Conservation (phyloP, 2,797 vertebrate species). For the Cottoperca gobio region DNA sequence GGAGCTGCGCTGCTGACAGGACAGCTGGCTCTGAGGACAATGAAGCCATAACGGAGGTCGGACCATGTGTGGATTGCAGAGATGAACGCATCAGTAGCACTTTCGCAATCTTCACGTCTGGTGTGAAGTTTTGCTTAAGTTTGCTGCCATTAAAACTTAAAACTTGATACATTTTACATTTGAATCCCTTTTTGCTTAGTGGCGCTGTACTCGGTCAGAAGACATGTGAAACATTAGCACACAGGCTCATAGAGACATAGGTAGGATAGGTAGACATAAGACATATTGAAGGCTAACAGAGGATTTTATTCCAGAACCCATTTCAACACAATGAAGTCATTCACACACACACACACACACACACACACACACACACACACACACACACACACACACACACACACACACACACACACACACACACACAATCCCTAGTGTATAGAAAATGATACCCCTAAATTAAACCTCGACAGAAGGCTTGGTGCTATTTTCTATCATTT, state of each 20-base stretch:
- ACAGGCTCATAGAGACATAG: background rate
- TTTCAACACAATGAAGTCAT: too few species aligned
- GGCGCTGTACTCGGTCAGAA: conserved; percentile 2
- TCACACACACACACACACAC: too few species aligned
- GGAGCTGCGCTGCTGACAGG: background rate
- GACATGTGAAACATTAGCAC: background rate
- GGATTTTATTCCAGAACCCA: conserved; percentile 24
- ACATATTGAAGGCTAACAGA: conserved; percentile 1
- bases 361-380: conserved; percentile 17
- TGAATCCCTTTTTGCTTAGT: conserved; percentile 8
- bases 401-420: too few species aligned
- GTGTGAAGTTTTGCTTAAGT: background rate
- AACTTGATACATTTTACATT: background rate
- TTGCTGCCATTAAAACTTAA: background rate
- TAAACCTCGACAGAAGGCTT: conserved; percentile 33
- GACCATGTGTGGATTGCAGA: background rate
- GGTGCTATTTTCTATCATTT: conserved; percentile 41
- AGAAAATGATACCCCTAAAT: conserved; percentile 44
- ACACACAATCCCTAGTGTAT: conserved; percentile 32
- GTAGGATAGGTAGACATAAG: background rate
- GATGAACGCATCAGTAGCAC: background rate
- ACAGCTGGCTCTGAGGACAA: conserved; percentile 3
- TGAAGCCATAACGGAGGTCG: background rate
- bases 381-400: too few species aligned
- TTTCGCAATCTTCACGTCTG: background rate